Conservation (phyloP, 2,797 vertebrate genomes). For the Eulemur coronatus region DNA sequence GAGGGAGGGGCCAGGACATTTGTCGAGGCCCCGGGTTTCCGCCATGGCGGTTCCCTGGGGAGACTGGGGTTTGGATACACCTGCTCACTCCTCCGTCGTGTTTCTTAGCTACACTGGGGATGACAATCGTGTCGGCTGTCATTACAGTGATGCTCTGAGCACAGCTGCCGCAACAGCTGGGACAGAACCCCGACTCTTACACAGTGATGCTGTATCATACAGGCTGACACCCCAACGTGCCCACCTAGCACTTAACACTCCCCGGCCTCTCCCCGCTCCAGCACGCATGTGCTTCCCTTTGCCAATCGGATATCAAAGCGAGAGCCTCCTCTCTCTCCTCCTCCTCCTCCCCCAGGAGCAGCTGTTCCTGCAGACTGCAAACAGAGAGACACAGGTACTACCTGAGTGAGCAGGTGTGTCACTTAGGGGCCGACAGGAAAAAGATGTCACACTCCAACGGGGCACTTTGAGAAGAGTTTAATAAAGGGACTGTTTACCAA, state of each 20-base stretch:
- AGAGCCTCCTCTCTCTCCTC: not conserved
- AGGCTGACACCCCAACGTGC: too few relatives aligned
- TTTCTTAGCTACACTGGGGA: not conserved
- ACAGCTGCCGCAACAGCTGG: fast-evolving
- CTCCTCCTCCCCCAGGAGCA: not conserved
- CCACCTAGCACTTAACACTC: not conserved
- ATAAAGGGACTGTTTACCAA: not conserved
- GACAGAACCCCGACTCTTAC: not conserved
- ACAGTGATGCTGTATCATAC: fast-evolving
- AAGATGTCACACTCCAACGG: not conserved
- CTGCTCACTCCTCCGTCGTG: fast-evolving
- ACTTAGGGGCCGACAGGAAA: not conserved
- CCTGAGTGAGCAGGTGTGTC: not conserved
- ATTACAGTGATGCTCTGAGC: fast-evolving
- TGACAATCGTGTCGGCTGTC: fast-evolving
- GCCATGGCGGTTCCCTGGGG: not conserved
- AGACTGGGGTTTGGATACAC: not conserved
- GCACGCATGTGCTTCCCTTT: fast-evolving
- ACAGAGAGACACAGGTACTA: not conserved
- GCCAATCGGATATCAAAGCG: not conserved
- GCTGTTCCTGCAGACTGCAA: not conserved
- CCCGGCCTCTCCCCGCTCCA: not conserved
- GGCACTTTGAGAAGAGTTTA: not conserved
- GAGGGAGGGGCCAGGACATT: not conserved
- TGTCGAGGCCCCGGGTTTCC: not conserved